Evolutionary conservation across 1,140 invertebrate genomes (phyloP).

Genomic region (Neodiprion fabricii): DNA sequence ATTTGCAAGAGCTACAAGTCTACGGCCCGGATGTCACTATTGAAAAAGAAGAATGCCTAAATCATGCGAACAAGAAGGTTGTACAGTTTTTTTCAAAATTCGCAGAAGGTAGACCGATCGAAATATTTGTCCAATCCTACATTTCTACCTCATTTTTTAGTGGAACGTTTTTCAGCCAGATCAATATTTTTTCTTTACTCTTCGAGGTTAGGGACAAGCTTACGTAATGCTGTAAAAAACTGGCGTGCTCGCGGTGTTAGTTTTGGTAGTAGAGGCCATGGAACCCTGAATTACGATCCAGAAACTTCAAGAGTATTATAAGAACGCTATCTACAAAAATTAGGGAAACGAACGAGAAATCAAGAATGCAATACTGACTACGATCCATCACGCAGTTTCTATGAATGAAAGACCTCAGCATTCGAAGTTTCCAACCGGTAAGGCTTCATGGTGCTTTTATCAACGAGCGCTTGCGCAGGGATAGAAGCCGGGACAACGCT

Average conservation of each 20-base stretch:
- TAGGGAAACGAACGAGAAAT: constrained; percentile 8
- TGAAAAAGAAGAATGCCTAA: constrained; percentile 39
- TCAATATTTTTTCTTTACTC: background rate
- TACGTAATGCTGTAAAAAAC: constrained; percentile 25
- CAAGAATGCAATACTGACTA: background rate
- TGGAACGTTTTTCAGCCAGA: background rate
- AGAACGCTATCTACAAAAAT: constrained; percentile 22
- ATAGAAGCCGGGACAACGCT: background rate
- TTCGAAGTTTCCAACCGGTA: constrained; percentile 21
- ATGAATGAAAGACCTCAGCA: constrained; percentile 19
- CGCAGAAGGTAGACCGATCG: too few species aligned
- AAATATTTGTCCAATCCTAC: background rate
- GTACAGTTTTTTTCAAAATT: too few species aligned
- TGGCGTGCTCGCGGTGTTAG: constrained; percentile 14
- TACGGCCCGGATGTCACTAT: constrained; percentile 32
- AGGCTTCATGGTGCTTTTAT: constrained; percentile 21
- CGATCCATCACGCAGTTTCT: constrained; percentile 13
- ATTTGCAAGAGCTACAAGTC: constrained; percentile 28
- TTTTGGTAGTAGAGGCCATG: constrained; percentile 25
- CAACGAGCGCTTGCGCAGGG: constrained; percentile 20
- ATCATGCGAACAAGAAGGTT: constrained; percentile 37
- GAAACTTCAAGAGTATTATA: constrained; percentile 23
- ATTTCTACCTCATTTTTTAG: background rate
- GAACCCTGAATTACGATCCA: constrained; percentile 21
- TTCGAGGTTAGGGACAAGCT: constrained; percentile 31